Percentiles rank a stretch among this genome's conserved stretches.
These are phyloP conservation scores for Sebastes iracundus DNA, from an alignment of 2,797 vertebrate genomes.

Conservation along the genomic window DNA sequence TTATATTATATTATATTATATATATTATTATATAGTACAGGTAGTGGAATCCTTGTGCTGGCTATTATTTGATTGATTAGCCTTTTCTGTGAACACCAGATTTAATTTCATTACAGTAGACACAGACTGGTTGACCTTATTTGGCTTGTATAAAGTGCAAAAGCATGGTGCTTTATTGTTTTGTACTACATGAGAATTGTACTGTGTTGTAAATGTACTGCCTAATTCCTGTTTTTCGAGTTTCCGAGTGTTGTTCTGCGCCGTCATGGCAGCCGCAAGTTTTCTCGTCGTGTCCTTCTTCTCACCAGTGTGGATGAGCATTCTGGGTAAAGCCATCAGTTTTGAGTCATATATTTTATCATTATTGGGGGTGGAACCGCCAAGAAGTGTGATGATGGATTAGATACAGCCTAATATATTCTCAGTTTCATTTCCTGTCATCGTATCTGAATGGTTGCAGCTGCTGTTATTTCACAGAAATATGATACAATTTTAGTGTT, in stretches of 20 bases:
- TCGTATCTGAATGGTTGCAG: background rate
- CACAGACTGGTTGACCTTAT: background rate
- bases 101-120: background rate
- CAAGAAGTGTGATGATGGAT: background rate
- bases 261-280: conserved; percentile 79
- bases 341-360: background rate
- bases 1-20: too few relatives aligned
- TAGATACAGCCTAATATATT: background rate
- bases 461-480: background rate
- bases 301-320: conserved; percentile 80
- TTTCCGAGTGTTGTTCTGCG: conserved; percentile 82
- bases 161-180: background rate
- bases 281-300: conserved; percentile 90
- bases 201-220: background rate
- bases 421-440: background rate
- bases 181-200: background rate
- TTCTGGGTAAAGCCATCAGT: conserved; percentile 78
- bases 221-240: conserved; percentile 58
- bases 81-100: too few relatives aligned
- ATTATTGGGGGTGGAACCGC: background rate
- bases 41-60: background rate
- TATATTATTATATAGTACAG: background rate
- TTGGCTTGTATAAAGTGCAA: background rate
- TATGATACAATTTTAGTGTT: background rate
- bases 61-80: background rate